Conservation (phyloP, 92 coral and sea anemone species). For the Heliopora coerulea region DNA sequence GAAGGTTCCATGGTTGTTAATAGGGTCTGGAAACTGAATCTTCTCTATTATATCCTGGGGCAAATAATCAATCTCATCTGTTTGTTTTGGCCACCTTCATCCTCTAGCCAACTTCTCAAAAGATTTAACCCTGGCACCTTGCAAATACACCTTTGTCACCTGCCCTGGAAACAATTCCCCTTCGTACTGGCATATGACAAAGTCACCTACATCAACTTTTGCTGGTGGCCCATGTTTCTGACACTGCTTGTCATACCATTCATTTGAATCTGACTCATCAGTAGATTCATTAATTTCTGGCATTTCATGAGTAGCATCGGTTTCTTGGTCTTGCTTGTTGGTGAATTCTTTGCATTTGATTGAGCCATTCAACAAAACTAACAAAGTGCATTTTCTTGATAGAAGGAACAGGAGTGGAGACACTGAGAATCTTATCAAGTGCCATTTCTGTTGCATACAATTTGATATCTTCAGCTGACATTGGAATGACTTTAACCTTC, state of each 20-base stretch:
- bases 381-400: slow-evolving; percentile 53
- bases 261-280: slow-evolving; percentile 48
- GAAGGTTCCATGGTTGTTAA: no score
- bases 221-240: slow-evolving; percentile 28
- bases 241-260: slow-evolving; percentile 51
- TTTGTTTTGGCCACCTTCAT: slow-evolving; percentile 57
- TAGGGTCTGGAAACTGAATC: no score
- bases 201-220: slow-evolving; percentile 39
- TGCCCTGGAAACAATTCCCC: slow-evolving; percentile 61
- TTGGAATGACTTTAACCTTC: no score
- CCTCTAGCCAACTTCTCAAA: slow-evolving; percentile 57
- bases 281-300: slow-evolving; percentile 20
- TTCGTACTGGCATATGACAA: slow-evolving; percentile 56
- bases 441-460: no score
- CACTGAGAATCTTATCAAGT: slow-evolving; percentile 41
- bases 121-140: slow-evolving; percentile 46
- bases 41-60: slow-evolving; percentile 45
- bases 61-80: slow-evolving; percentile 50
- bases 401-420: slow-evolving; percentile 46
- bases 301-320: slow-evolving; percentile 24
- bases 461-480: no score
- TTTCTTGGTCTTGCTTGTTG: slow-evolving; percentile 27
- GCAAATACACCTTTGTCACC: slow-evolving; percentile 50
- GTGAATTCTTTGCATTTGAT: slow-evolving; percentile 47
- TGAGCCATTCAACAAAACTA: slow-evolving; percentile 38